Evolutionary conservation across 1,140 invertebrate genomes (phyloP).

Genomic region (Lasaia peninsularis): DNA sequence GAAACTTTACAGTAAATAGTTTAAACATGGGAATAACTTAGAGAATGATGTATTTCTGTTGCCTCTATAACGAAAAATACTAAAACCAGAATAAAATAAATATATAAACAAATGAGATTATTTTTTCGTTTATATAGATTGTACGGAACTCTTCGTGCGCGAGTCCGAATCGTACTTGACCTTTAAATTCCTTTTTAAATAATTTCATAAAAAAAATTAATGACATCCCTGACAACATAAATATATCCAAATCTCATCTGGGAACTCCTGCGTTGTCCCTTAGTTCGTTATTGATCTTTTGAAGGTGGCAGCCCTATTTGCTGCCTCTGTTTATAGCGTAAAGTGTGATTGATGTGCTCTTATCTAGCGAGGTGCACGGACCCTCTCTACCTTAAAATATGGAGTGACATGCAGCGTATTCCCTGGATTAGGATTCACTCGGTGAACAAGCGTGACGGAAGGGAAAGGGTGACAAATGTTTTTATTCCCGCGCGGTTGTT

Average conservation of each 20-base stretch:
- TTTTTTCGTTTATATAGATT: no score
- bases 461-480: conserved; percentile 18
- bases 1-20: no score
- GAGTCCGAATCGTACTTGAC: no score
- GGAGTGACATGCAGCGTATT: conserved; percentile 47
- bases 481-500: conserved; percentile 2
- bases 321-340: conserved; percentile 46
- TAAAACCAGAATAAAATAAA: no score
- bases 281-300: conserved; percentile 1
- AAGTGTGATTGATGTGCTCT: conserved; percentile 64
- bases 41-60: no score
- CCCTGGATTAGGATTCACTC: conserved; percentile 32
- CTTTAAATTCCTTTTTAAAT: no score
- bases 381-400: conserved; percentile 46
- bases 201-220: no score
- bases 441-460: conserved; percentile 21
- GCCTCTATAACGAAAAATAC: no score
- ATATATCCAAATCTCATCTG: conserved; percentile 6
- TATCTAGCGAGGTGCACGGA: conserved; percentile 47
- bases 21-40: no score
- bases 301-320: background rate
- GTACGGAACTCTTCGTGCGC: no score
- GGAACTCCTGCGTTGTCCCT: conserved; percentile 15
- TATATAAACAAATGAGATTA: no score
- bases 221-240: no score